Evolutionary conservation across 1,140 invertebrate genomes (phyloP).

Genomic region (Lerema accius): DNA sequence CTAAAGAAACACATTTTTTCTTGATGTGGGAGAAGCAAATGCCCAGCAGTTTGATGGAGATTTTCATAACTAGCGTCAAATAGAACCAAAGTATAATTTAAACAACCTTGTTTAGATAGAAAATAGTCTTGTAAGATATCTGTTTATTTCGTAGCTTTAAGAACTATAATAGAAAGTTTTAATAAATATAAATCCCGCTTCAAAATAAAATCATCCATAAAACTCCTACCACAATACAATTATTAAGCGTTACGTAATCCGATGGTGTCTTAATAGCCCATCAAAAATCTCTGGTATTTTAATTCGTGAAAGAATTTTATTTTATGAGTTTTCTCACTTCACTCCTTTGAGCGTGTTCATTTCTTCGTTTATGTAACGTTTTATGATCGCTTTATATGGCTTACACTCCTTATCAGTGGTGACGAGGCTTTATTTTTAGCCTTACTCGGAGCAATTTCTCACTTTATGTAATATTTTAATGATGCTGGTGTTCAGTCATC

Average conservation of each 20-base stretch:
- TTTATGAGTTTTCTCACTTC: constrained; percentile 31
- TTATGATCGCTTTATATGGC: constrained; percentile 45
- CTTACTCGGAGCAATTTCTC: constrained; percentile 6
- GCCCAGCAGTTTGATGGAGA: no score
- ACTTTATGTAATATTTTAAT: constrained; percentile 7
- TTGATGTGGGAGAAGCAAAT: no score
- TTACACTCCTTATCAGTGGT: constrained; percentile 50
- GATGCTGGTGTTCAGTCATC: not conserved
- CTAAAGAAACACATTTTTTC: not conserved
- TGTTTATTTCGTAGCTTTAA: no score
- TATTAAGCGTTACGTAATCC: constrained; percentile 17
- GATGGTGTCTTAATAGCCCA: not conserved
- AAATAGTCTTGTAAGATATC: no score
- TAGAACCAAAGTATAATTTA: no score
- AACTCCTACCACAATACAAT: constrained; percentile 32
- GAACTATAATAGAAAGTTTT: no score
- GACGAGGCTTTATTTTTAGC: constrained; percentile 55
- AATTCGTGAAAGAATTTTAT: constrained; percentile 25
- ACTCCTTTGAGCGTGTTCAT: constrained; percentile 25
- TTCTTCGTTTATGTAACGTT: constrained; percentile 46
- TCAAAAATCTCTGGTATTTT: constrained; percentile 25
- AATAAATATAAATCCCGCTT: no score
- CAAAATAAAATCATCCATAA: no score
- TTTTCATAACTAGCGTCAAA: no score
- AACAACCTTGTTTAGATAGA: no score